These are phyloP conservation scores for Heteromurus nitidus DNA, from an alignment of 2,888 invertebrate genomes.

Conservation along the genomic window DNA sequence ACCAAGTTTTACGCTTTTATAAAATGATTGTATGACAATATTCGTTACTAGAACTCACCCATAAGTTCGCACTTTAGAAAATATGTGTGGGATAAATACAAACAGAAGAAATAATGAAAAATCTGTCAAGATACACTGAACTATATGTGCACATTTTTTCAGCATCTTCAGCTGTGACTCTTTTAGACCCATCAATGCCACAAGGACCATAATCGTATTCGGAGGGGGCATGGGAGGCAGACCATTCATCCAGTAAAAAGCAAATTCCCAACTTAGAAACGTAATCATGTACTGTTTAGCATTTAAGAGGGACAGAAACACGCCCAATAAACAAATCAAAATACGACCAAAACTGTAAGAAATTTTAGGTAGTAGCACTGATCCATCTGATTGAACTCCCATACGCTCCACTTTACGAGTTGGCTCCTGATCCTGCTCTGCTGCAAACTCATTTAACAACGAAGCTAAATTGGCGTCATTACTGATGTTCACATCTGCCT, in stretches of 20 bases:
- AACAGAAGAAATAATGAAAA: constrained; percentile 49
- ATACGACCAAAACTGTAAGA: constrained; percentile 10
- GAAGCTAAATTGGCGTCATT: too few relatives aligned
- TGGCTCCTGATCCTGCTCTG: constrained; percentile 8
- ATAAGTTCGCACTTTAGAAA: constrained; percentile 14
- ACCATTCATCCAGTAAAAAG: constrained; percentile 42
- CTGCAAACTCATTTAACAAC: too few relatives aligned
- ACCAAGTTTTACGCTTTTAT: too few relatives aligned
- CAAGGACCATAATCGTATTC: constrained; percentile 43
- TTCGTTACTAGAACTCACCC: too few relatives aligned
- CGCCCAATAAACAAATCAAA: constrained; percentile 32
- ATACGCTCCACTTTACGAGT: neutral
- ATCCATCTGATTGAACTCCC: constrained; percentile 50
- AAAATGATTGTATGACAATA: too few relatives aligned
- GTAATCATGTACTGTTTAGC: constrained; percentile 35
- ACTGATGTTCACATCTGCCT: too few relatives aligned
- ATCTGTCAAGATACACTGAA: constrained; percentile 30
- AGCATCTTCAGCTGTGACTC: constrained; percentile 31
- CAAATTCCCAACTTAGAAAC: constrained; percentile 43
- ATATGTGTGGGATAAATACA: constrained; percentile 29
- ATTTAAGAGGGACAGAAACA: constrained; percentile 39
- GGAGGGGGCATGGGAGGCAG: constrained; percentile 47
- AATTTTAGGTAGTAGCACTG: constrained; percentile 45
- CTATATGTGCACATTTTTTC: constrained; percentile 34
- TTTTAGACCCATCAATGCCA: constrained; percentile 39